A percentile compares a stretch with the other conserved stretches of the same genome.
phyloP scores from a whole-genome alignment of 1,140 invertebrate genomes.

The Drosophila miranda region DNA sequence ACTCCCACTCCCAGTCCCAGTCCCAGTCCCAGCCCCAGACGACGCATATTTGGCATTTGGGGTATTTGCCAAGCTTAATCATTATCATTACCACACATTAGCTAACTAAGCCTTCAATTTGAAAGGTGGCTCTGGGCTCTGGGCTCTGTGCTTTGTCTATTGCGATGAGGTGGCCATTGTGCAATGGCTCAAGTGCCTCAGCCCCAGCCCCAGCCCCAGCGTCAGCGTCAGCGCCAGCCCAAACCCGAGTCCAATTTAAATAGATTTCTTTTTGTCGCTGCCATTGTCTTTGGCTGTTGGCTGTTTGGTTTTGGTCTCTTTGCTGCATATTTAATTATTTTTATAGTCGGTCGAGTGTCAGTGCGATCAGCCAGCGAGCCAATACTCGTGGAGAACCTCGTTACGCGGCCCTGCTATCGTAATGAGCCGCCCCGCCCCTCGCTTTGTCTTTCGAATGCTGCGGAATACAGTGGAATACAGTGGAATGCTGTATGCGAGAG shows the following conservation, averaged over 20 bases:
- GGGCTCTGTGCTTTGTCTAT: constrained; percentile 54
- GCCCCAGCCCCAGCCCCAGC: neutral
- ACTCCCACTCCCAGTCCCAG: constrained; percentile 16
- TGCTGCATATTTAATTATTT: constrained; percentile 65
- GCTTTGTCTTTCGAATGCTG: neutral
- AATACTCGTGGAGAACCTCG: constrained; percentile 16
- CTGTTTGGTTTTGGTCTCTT: constrained; percentile 13
- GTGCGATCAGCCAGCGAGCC: constrained; percentile 12
- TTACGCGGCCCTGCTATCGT: constrained; percentile 7
- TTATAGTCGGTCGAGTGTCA: constrained; percentile 40
- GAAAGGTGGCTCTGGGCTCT: constrained; percentile 66
- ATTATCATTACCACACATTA: constrained; percentile 78
- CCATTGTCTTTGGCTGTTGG: constrained; percentile 36
- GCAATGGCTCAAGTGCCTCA: constrained; percentile 55
- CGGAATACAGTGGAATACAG: constrained; percentile 2
- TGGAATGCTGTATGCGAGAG: neutral
- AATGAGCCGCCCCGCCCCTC: constrained; percentile 10
- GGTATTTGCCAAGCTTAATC: constrained; percentile 70
- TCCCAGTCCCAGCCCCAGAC: constrained; percentile 21
- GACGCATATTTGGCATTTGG: constrained; percentile 50
- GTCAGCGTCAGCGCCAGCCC: constrained; percentile 11
- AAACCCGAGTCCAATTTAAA: constrained; percentile 65
- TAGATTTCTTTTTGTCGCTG: constrained; percentile 54
- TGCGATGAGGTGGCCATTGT: constrained; percentile 50
- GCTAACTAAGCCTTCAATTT: constrained; percentile 69